A percentile compares a stretch with the other conserved stretches of the same genome.
Conservation (phyloP, 37 sponge, comb jelly and placozoan species). For the Cliona cf. orientalis region DNA sequence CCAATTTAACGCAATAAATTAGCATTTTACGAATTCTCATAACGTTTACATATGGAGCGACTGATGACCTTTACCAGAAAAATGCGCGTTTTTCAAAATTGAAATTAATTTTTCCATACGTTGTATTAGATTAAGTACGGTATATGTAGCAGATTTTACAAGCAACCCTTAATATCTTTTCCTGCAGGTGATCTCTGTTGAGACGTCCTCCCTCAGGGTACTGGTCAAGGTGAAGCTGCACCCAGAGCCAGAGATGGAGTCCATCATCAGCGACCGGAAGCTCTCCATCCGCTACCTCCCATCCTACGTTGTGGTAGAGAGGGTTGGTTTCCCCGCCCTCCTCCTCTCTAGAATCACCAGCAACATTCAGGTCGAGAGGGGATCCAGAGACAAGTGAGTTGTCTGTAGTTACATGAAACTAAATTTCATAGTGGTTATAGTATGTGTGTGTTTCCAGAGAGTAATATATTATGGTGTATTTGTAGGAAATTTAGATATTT, state of each 20-base stretch:
- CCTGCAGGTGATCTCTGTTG: slow-evolving; percentile 57
- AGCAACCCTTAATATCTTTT: not conserved
- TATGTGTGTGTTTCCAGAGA: slow-evolving; percentile 4
- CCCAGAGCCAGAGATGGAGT: slow-evolving; percentile 43
- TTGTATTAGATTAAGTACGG: not conserved
- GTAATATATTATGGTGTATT: not conserved
- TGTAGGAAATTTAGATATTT: not conserved
- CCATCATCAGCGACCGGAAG: slow-evolving; percentile 1
- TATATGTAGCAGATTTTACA: not conserved
- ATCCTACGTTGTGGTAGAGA: slow-evolving; percentile 28
- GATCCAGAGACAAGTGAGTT: slow-evolving; percentile 73
- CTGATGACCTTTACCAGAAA: too few relatives aligned
- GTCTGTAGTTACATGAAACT: not conserved
- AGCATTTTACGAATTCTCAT: too few relatives aligned
- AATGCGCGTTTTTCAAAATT: too few relatives aligned
- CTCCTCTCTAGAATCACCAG: slow-evolving; percentile 69
- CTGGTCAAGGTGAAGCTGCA: slow-evolving; percentile 34
- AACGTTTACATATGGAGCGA: too few relatives aligned
- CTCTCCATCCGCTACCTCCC: slow-evolving; percentile 41
- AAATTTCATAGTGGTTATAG: not conserved
- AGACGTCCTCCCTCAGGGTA: slow-evolving; percentile 33
- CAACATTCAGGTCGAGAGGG: slow-evolving; percentile 58
- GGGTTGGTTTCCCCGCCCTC: slow-evolving; percentile 28
- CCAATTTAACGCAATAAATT: too few relatives aligned
- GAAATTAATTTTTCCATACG: too few relatives aligned